These are phyloP conservation scores for Agrochola litura DNA, from an alignment of 2,888 invertebrate genomes.

Conservation along the genomic window DNA sequence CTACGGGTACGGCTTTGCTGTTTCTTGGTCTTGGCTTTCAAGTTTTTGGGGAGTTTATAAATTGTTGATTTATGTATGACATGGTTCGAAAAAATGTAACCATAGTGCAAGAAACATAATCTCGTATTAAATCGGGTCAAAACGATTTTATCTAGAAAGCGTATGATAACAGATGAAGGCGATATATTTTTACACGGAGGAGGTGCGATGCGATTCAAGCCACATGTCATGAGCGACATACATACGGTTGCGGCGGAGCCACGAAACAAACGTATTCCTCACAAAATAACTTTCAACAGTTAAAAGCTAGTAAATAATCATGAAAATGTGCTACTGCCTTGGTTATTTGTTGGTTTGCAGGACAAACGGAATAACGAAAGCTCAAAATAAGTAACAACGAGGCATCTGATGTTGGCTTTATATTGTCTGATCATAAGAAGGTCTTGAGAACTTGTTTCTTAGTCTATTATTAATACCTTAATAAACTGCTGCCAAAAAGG, in stretches of 20 bases:
- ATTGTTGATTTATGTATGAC: background rate
- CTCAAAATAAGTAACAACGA: no score
- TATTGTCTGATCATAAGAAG: background rate
- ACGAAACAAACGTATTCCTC: slow-evolving; percentile 9
- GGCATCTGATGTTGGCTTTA: no score
- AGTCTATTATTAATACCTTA: background rate
- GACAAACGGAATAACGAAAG: background rate
- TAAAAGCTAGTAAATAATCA: background rate
- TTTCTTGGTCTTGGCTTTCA: background rate
- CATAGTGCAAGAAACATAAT: background rate
- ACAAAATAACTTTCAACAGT: background rate
- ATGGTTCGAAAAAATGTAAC: background rate
- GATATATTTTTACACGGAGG: slow-evolving; percentile 49
- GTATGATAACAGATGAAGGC: slow-evolving; percentile 32
- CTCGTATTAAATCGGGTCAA: background rate
- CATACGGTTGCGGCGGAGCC: slow-evolving; percentile 36
- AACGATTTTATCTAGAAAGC: slow-evolving; percentile 11
- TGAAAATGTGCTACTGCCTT: background rate
- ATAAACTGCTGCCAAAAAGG: no score
- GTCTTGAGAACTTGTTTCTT: background rate
- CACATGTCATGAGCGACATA: slow-evolving; percentile 55
- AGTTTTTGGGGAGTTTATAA: background rate
- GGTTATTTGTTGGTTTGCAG: background rate
- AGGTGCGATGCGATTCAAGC: slow-evolving; percentile 58
- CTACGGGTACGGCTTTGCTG: slow-evolving; percentile 4